phyloP scores from a whole-genome alignment of 2,113 vertebrate genomes.

The Garra rufa region DNA sequence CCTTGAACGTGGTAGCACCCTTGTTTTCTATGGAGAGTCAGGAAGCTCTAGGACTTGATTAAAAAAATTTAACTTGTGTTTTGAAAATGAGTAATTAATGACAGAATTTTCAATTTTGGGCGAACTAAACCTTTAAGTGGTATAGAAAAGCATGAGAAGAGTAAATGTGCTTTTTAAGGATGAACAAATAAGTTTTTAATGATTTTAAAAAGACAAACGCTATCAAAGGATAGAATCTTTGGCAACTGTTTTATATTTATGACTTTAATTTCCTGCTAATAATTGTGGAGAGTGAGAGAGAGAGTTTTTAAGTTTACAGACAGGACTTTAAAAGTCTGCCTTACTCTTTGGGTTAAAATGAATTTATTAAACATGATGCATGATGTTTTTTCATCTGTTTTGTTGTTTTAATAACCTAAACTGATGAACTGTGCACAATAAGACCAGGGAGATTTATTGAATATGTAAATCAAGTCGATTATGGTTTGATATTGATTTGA shows the following conservation, averaged over 20 bases:
- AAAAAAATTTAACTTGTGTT: too few relatives aligned
- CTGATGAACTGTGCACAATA: not conserved
- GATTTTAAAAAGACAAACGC: constrained; percentile 27
- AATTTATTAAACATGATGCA: not conserved
- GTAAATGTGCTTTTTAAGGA: constrained; percentile 31
- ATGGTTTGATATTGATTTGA: constrained; percentile 20
- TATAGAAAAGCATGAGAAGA: not conserved
- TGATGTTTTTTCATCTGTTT: not conserved
- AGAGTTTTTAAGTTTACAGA: constrained; percentile 14
- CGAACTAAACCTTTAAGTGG: too few relatives aligned
- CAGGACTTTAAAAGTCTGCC: constrained; percentile 14
- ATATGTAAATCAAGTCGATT: not conserved
- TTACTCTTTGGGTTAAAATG: not conserved
- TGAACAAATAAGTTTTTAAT: constrained; percentile 45
- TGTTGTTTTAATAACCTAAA: not conserved
- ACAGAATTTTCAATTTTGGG: too few relatives aligned
- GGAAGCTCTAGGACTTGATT: too few relatives aligned
- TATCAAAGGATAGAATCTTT: constrained; percentile 40
- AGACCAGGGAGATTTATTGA: not conserved
- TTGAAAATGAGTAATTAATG: too few relatives aligned
- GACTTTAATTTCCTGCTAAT: constrained; percentile 42
- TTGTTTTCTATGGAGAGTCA: too few relatives aligned
- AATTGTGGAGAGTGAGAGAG: constrained; percentile 41
- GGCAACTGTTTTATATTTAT: constrained; percentile 50
- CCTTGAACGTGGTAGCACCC: too few relatives aligned